Conservation (phyloP, 2,113 vertebrate genomes). For the Pimephales promelas region DNA sequence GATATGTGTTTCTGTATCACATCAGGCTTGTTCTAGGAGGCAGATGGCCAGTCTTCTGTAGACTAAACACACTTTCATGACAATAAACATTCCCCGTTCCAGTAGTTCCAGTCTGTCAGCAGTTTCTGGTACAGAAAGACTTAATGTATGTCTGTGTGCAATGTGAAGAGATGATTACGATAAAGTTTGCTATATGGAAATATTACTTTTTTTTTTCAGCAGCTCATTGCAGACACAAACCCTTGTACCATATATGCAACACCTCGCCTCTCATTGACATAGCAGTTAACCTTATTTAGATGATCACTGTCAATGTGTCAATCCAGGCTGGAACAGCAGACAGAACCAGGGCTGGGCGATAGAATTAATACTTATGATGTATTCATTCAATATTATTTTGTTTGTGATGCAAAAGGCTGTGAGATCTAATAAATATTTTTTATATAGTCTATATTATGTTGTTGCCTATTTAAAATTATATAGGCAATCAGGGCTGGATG, state of each 20-base stretch:
- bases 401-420: not conserved
- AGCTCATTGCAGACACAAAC: too few species aligned
- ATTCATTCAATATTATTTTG: not conserved
- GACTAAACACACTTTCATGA: slow-evolving; percentile 19
- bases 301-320: not conserved
- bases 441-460: too few species aligned
- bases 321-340: too few species aligned
- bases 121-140: not conserved
- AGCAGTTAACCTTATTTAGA: not conserved
- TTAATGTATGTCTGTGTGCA: not conserved
- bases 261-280: not conserved
- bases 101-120: not conserved
- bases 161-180: not conserved
- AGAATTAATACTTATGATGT: not conserved
- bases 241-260: not conserved
- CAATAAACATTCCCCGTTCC: slow-evolving; percentile 4
- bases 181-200: not conserved
- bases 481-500: not conserved
- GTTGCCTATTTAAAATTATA: not conserved
- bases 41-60: slow-evolving; percentile 74
- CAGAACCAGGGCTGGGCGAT: not conserved
- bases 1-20: slow-evolving; percentile 70
- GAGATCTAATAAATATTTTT: not conserved
- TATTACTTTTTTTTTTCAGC: too few species aligned
- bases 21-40: slow-evolving; percentile 61